phyloP scores from a whole-genome alignment of 2,113 vertebrate species.

The Crotalus tigris region DNA sequence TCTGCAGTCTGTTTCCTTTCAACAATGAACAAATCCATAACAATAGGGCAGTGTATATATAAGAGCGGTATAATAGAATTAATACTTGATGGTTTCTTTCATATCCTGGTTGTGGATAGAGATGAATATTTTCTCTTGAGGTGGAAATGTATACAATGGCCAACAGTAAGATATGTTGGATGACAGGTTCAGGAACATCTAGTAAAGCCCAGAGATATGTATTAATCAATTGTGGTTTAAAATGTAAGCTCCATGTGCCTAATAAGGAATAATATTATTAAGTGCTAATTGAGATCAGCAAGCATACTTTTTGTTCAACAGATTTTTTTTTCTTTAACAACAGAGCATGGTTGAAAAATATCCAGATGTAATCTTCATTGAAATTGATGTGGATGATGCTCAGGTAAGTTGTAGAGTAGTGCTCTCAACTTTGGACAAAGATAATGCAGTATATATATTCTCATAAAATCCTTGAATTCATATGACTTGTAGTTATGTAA shows the following conservation, averaged over 20 bases:
- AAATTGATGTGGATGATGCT: conserved; percentile 90
- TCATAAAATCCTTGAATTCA: not conserved
- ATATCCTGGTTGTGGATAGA: not conserved
- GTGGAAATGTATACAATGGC: not conserved
- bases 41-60: too few species aligned
- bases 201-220: not conserved
- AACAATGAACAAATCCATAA: not conserved
- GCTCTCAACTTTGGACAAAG: not conserved
- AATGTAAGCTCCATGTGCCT: not conserved
- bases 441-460: not conserved
- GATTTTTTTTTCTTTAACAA: conserved; percentile 1
- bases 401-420: conserved; percentile 62
- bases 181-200: not conserved
- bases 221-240: not conserved
- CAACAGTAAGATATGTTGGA: not conserved
- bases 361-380: conserved; percentile 80
- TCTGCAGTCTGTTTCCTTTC: too few species aligned
- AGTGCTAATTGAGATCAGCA: not conserved
- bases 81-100: not conserved
- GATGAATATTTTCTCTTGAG: not conserved
- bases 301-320: not conserved
- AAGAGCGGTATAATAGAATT: not conserved
- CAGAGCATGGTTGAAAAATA: conserved; percentile 69
- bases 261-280: not conserved
- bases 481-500: not conserved